Base-by-base conservation (phyloP, 2,797 vertebrate genomes). In the Odontamblyopus lacepedii region DNA sequence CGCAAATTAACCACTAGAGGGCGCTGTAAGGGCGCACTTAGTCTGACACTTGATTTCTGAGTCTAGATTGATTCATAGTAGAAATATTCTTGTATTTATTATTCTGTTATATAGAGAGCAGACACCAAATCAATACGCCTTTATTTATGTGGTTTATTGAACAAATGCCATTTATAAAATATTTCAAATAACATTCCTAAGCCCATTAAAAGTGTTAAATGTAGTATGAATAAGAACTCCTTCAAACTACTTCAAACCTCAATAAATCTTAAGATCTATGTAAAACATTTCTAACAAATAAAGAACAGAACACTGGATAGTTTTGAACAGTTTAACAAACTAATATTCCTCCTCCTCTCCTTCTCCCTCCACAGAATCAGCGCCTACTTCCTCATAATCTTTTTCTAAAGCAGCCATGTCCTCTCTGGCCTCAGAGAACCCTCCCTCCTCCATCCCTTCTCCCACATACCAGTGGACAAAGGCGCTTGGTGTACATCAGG, bases 401-500 rank as follows among this genome's bases (percentile, higher is more conserved):
- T 18, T 51, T 4, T 51, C 48, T 51, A 51, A 51, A 51, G 15
- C 4, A 4, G 48, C 15, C 48, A 51, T 51, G 48, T 51, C 16
- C 48, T 51, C 48, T 18, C 48, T 51, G 48, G 48, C 48, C 48
- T 51, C 16, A 18, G 48, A 51, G 48, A 51, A 51, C 48, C 18
- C 53, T 56, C 7, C 53, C 53, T 56, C 53, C 53, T 56, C 53
- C 53, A 56, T 55, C 6, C 19, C 51, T 16, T 55, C 51, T n/a
- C n/a, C 53, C 53, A 56, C n/a, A 11, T 56, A 56, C 53, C n/a
- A 56, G 53, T 56, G n/a, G 12, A 59, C 56, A 59, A 59, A 59
- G 26, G 56, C 23, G 2, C 56, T 59, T 59, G 3, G 56, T 2
- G 26, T 27, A 26, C 56, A 29, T 59, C 9, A 59, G 56, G 56